Evolutionary conservation across 2,113 vertebrate genomes (phyloP).

Genomic region (Cephalopterus ornatus): DNA sequence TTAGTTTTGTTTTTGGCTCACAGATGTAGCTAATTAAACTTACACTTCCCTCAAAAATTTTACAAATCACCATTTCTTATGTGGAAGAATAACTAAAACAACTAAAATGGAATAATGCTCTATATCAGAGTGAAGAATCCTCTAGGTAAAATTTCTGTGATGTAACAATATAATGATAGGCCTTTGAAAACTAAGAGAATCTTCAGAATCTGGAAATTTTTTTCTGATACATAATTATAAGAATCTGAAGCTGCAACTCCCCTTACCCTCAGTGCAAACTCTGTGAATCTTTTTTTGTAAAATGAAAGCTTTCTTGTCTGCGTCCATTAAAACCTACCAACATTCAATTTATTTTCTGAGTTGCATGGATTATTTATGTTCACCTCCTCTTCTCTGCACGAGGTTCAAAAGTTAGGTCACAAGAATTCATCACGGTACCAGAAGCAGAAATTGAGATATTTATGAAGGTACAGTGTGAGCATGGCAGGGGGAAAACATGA

Average conservation of each 20-base stretch:
- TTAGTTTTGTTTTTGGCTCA: neutral
- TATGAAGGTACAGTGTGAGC: neutral
- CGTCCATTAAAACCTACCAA: rapidly evolving
- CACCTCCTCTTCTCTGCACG: neutral
- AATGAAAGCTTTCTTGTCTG: neutral
- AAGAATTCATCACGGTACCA: neutral
- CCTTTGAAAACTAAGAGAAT: neutral
- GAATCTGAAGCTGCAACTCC: neutral
- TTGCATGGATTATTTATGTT: neutral
- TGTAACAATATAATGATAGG: rapidly evolving
- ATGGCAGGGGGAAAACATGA: neutral
- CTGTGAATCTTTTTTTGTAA: neutral
- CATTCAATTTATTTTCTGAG: neutral
- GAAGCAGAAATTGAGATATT: neutral
- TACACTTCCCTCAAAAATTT: neutral
- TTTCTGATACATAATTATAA: neutral
- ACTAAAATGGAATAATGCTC: neutral
- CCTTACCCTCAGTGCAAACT: neutral
- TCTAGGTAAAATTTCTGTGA: neutral
- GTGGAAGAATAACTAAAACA: neutral
- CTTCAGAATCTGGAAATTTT: neutral
- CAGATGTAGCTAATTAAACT: neutral
- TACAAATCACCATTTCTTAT: rapidly evolving
- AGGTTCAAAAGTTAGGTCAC: neutral
- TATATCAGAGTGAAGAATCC: neutral